Percentiles rank a stretch among this genome's conserved stretches.
These are phyloP conservation scores for Lamprotornis superbus DNA, from an alignment of 2,113 vertebrate species.

Conservation along the genomic window DNA sequence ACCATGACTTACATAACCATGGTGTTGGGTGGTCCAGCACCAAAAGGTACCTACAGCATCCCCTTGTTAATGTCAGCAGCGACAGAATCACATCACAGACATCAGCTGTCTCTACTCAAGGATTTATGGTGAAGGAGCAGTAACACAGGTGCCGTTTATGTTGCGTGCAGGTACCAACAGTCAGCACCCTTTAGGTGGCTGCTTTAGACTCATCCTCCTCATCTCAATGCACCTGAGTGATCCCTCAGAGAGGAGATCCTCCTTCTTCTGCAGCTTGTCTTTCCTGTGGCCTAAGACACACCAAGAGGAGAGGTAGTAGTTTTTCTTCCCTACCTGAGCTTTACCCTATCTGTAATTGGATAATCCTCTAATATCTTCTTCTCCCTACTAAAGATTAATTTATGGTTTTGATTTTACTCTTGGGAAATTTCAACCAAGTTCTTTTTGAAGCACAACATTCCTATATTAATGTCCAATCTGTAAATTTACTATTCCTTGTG, in stretches of 20 bases:
- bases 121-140: background rate
- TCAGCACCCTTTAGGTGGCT: background rate
- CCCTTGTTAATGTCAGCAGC: background rate
- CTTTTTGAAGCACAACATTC: background rate
- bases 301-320: background rate
- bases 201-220: background rate
- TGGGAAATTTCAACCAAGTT: background rate
- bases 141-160: background rate
- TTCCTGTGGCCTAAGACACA: background rate
- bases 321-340: background rate
- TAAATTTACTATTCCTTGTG: background rate
- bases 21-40: background rate
- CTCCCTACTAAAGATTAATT: background rate
- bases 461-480: background rate
- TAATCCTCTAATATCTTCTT: background rate
- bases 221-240: background rate
- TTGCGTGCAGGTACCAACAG: background rate
- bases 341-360: background rate
- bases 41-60: background rate
- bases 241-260: background rate
- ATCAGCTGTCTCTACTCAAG: background rate
- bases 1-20: background rate
- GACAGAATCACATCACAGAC: background rate
- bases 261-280: background rate
- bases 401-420: background rate